Conservation (phyloP, 2,113 vertebrate species). For the Toxotes chatareus region DNA sequence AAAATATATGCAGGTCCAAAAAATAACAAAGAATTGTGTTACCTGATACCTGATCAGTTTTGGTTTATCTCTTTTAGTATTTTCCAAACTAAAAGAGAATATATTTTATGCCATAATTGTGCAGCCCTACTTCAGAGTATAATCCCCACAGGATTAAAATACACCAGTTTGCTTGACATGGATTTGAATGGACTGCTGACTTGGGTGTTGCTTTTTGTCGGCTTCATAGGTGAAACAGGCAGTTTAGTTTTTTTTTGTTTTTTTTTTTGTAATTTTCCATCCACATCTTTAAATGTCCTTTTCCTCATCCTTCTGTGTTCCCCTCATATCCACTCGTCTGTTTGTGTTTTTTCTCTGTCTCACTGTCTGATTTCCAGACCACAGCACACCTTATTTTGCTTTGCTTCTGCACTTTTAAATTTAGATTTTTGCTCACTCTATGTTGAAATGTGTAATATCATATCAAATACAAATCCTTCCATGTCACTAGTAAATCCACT, state of each 20-base stretch:
- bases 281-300: constrained; percentile 11
- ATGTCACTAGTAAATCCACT: constrained; percentile 12
- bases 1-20: neutral
- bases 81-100: neutral
- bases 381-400: constrained; percentile 56
- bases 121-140: neutral
- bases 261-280: constrained; percentile 1
- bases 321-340: neutral
- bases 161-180: neutral
- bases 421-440: neutral
- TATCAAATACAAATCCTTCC: constrained; percentile 15
- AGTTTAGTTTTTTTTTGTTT: neutral
- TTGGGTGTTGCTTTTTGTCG: constrained; percentile 13
- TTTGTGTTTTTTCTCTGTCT: constrained; percentile 40
- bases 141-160: constrained; percentile 58
- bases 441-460: neutral
- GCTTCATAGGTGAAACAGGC: constrained; percentile 14
- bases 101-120: neutral
- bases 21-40: neutral
- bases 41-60: neutral
- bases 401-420: constrained; percentile 13
- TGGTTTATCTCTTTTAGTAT: too few relatives aligned
- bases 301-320: constrained; percentile 23
- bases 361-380: constrained; percentile 56
- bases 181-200: constrained; percentile 21